phyloP scores from a whole-genome alignment of 2,888 invertebrate genomes.

The Andrena haemorrhoa region DNA sequence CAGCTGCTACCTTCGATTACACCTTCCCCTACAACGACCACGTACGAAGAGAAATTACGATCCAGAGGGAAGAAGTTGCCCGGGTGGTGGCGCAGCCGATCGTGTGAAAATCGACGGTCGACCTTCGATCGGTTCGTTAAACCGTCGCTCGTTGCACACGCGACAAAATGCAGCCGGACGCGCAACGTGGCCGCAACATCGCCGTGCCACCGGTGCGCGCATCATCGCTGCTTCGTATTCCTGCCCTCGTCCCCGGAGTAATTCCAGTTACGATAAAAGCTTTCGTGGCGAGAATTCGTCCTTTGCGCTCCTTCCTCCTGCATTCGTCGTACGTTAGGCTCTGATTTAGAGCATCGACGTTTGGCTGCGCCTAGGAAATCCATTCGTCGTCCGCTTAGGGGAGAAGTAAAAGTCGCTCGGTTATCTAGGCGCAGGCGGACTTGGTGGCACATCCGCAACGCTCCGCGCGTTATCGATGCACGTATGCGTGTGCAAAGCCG shows the following conservation, averaged over 20 bases:
- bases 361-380: too few species aligned
- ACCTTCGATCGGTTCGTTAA: slow-evolving; percentile 73
- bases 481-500: slow-evolving; percentile 26
- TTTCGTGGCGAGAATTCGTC: slow-evolving; percentile 4
- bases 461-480: slow-evolving; percentile 34
- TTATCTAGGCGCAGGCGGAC: slow-evolving; percentile 10
- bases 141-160: slow-evolving; percentile 53
- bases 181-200: slow-evolving; percentile 60
- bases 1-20: background rate
- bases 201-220: slow-evolving; percentile 26
- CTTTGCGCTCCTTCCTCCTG: background rate
- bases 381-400: background rate
- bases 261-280: slow-evolving; percentile 59
- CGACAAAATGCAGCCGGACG: slow-evolving; percentile 67
- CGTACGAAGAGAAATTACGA: slow-evolving; percentile 49
- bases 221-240: slow-evolving; percentile 51
- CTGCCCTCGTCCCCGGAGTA: slow-evolving; percentile 47
- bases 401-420: background rate
- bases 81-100: slow-evolving; percentile 43
- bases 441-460: slow-evolving; percentile 24
- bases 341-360: too few species aligned
- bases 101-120: slow-evolving; percentile 69
- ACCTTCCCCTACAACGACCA: slow-evolving; percentile 29
- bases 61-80: slow-evolving; percentile 25
- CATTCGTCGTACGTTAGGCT: background rate